Percentiles rank a stretch among this genome's conserved stretches.
phyloP scores from a whole-genome alignment of 2,888 invertebrate genomes.

The Rapana venosa region DNA sequence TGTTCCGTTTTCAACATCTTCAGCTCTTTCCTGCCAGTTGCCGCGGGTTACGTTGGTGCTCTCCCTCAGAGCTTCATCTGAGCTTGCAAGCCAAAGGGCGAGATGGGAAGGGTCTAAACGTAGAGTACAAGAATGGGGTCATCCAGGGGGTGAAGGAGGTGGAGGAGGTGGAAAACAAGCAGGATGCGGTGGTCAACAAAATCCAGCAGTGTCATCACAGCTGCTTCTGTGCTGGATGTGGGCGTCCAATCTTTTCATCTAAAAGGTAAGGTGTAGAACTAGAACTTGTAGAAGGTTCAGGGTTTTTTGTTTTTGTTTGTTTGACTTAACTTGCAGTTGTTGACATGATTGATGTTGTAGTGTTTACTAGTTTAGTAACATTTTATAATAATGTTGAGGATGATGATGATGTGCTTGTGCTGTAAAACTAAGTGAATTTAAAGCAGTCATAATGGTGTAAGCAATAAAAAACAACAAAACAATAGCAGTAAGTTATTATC shows the following conservation, averaged over 20 bases:
- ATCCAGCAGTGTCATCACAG: constrained; percentile 58
- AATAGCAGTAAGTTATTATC: too few species aligned
- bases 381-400: too few species aligned
- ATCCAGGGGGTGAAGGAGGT: constrained; percentile 15
- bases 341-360: too few species aligned
- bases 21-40: constrained; percentile 45
- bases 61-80: constrained; percentile 46
- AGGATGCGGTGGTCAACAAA: constrained; percentile 56
- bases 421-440: too few species aligned
- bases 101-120: background rate
- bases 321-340: background rate
- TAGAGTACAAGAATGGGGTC: background rate
- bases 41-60: constrained; percentile 47
- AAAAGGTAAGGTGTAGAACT: constrained; percentile 40
- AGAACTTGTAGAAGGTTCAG: too few species aligned
- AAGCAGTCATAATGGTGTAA: too few species aligned
- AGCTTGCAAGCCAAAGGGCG: constrained; percentile 45
- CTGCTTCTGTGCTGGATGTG: constrained; percentile 64
- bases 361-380: too few species aligned
- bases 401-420: too few species aligned
- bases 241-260: constrained; percentile 50
- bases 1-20: constrained; percentile 29
- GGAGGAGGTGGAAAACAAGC: constrained; percentile 35
- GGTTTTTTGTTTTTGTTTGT: background rate
- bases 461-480: too few species aligned